phyloP scores from a whole-genome alignment of 37 sponge, comb jelly and placozoan species.

The Oscarella lobularis region DNA sequence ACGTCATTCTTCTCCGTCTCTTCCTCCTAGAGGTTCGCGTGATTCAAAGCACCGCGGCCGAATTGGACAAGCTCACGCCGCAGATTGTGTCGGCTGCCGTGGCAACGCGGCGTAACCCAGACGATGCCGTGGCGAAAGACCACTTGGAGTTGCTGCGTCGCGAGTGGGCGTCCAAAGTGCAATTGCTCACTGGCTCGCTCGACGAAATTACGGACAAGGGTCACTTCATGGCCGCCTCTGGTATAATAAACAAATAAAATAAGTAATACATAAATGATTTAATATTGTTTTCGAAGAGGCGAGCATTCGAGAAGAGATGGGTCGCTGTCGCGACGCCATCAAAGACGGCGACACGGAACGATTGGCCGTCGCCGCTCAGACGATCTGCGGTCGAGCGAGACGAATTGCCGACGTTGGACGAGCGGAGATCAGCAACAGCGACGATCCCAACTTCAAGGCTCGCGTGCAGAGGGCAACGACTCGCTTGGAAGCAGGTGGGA shows the following conservation, averaged over 20 bases:
- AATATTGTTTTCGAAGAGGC: slow-evolving; percentile 21
- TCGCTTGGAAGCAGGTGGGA: not conserved
- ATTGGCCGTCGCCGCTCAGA: slow-evolving; percentile 18
- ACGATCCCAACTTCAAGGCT: slow-evolving; percentile 25
- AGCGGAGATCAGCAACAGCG: slow-evolving; percentile 8
- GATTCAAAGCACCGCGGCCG: slow-evolving; percentile 27
- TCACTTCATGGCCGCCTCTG: slow-evolving; percentile 31
- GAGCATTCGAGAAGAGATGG: slow-evolving; percentile 55
- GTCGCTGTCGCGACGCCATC: slow-evolving; percentile 45
- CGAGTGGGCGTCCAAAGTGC: slow-evolving; percentile 57
- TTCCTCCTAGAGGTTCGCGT: slow-evolving; percentile 11
- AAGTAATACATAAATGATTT: not conserved
- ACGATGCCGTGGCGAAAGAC: slow-evolving; percentile 13
- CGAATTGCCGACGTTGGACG: slow-evolving; percentile 38
- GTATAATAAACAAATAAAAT: not conserved
- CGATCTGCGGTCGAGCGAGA: slow-evolving; percentile 32
- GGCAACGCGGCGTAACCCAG: slow-evolving; percentile 26
- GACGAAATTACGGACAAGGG: slow-evolving; percentile 62
- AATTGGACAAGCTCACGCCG: slow-evolving; percentile 46
- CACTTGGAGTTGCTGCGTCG: slow-evolving; percentile 29
- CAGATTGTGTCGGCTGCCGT: slow-evolving; percentile 43
- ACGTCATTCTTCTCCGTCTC: not conserved
- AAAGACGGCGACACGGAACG: slow-evolving; percentile 14
- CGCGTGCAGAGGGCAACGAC: slow-evolving; percentile 10
- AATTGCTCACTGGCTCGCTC: slow-evolving; percentile 38